These are phyloP conservation scores for Beris chalybata DNA, from an alignment of 2,888 invertebrate genomes.

Conservation along the genomic window DNA sequence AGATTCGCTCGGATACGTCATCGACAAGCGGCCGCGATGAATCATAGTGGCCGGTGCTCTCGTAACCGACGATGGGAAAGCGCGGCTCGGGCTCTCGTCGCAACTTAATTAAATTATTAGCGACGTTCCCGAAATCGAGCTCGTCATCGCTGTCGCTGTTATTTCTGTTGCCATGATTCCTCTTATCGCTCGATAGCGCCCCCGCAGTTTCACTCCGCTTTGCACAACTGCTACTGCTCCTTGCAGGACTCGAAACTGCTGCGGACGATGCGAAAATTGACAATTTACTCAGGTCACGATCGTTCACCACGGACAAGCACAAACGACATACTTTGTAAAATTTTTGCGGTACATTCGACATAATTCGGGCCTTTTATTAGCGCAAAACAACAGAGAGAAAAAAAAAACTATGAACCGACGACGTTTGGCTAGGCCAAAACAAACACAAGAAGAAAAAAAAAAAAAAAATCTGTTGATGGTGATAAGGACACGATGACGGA, in stretches of 20 bases:
- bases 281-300: constrained; percentile 72
- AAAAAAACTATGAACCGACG: not conserved
- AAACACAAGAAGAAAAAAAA: constrained; percentile 2
- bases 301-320: constrained; percentile 81
- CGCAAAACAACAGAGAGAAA: constrained; percentile 2
- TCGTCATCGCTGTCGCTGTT: constrained; percentile 17
- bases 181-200: not conserved
- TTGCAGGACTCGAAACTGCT: not conserved
- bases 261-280: constrained; percentile 47
- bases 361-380: constrained; percentile 60
- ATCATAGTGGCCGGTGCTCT: constrained; percentile 43
- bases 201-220: constrained; percentile 1
- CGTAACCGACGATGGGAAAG: constrained; percentile 32
- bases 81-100: constrained; percentile 19
- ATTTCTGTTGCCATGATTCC: not conserved
- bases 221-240: not conserved
- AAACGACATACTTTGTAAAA: constrained; percentile 92
- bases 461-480: constrained; percentile 16
- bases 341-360: constrained; percentile 90
- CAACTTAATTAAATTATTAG: constrained; percentile 29
- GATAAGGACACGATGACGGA: constrained; percentile 14
- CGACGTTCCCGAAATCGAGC: constrained; percentile 24
- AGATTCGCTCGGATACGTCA: constrained; percentile 64
- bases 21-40: constrained; percentile 45
- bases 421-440: constrained; percentile 9